These are phyloP conservation scores for Dromius quadrimaculatus DNA, from an alignment of 2,888 invertebrate genomes.

Conservation along the genomic window DNA sequence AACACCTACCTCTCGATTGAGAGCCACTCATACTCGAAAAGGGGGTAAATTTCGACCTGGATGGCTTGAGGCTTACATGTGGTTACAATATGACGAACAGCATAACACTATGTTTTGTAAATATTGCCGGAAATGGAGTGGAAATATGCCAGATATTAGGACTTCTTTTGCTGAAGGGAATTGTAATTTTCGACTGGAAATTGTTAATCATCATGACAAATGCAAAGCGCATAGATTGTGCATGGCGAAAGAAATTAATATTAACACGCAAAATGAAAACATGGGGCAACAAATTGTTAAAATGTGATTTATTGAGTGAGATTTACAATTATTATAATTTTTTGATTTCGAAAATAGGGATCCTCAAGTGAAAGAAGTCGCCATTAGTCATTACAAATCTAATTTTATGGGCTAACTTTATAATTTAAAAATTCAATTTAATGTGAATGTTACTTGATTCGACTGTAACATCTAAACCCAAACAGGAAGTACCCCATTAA, in stretches of 20 bases:
- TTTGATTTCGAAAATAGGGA: too few species aligned
- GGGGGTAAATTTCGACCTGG: conserved; percentile 76
- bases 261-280: conserved; percentile 38
- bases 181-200: conserved; percentile 81
- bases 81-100: conserved; percentile 78
- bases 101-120: conserved; percentile 80
- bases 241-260: conserved; percentile 67
- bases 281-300: conserved; percentile 15
- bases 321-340: too few species aligned
- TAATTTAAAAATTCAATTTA: too few species aligned
- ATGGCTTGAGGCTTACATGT: conserved; percentile 79
- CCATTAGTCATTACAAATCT: too few species aligned
- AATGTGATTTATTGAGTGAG: conserved; percentile 37
- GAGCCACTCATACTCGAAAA: conserved; percentile 66
- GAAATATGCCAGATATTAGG: conserved; percentile 76
- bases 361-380: too few species aligned
- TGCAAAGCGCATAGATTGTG: conserved; percentile 82
- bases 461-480: too few species aligned
- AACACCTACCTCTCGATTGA: conserved; percentile 55
- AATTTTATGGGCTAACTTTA: too few species aligned
- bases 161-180: conserved; percentile 86
- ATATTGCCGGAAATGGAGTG: conserved; percentile 80
- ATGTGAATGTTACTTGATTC: too few species aligned
- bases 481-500: too few species aligned
- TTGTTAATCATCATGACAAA: conserved; percentile 83